phyloP scores from a whole-genome alignment of 2,113 vertebrate genomes.

The Kryptolebias marmoratus region DNA sequence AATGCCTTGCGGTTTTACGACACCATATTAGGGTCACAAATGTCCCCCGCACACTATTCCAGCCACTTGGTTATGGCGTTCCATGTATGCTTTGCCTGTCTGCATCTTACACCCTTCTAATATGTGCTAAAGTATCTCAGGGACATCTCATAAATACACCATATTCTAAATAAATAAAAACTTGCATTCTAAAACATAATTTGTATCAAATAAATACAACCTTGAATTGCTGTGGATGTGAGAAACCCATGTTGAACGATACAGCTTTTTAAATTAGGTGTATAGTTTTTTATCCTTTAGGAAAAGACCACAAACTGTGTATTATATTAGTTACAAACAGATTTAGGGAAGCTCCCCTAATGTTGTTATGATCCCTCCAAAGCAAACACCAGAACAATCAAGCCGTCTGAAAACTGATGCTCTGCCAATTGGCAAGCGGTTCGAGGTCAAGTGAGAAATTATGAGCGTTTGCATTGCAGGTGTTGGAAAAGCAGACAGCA shows the following conservation, averaged over 20 bases:
- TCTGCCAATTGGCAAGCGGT: constrained; percentile 50
- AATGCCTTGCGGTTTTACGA: too few relatives aligned
- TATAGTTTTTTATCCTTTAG: not conserved
- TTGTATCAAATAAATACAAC: too few relatives aligned
- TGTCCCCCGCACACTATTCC: too few relatives aligned
- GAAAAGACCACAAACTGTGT: not conserved
- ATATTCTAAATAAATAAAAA: too few relatives aligned
- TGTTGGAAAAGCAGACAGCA: constrained; percentile 58
- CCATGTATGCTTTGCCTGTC: too few relatives aligned
- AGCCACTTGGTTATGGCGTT: too few relatives aligned
- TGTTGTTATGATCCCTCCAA: constrained; percentile 14
- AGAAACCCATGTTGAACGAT: not conserved
- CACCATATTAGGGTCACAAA: too few relatives aligned
- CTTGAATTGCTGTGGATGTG: too few relatives aligned
- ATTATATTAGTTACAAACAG: not conserved
- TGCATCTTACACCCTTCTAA: too few relatives aligned
- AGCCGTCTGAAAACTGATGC: constrained; percentile 33
- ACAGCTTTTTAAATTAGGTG: not conserved
- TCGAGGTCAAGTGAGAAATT: constrained; percentile 75
- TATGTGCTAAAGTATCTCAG: too few relatives aligned
- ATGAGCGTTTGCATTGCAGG: constrained; percentile 67
- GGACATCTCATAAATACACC: too few relatives aligned
- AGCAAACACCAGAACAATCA: constrained; percentile 9
- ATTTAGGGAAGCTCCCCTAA: not conserved
- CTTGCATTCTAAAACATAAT: too few relatives aligned